These are phyloP conservation scores for Oncorhynchus keta DNA, from an alignment of 2,113 vertebrate genomes.

Conservation along the genomic window DNA sequence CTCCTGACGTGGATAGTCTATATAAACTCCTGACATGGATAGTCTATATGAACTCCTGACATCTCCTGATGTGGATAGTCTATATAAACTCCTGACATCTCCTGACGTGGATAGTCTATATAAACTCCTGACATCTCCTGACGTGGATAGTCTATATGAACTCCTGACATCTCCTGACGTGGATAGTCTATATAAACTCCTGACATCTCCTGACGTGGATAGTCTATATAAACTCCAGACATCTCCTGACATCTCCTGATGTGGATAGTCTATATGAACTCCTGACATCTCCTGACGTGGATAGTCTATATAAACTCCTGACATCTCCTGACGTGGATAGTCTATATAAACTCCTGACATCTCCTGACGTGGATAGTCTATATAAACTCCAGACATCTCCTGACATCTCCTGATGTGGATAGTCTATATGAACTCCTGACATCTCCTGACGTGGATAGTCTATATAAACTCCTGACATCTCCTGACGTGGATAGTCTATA, in stretches of 20 bases:
- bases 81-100: constrained; percentile 7
- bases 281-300: constrained; percentile 5
- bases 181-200: not conserved
- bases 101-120: not conserved
- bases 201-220: constrained; percentile 5
- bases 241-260: constrained; percentile 8
- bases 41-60: constrained; percentile 11
- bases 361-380: not conserved
- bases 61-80: constrained; percentile 1
- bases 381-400: constrained; percentile 8
- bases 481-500: not conserved
- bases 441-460: constrained; percentile 1
- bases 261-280: not conserved
- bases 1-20: not conserved
- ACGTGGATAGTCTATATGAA: not conserved
- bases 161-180: constrained; percentile 7
- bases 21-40: no score
- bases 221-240: constrained; percentile 3
- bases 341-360: constrained; percentile 6
- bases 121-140: constrained; percentile 10
- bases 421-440: constrained; percentile 3
- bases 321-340: constrained; percentile 5
- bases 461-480: constrained; percentile 7
- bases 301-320: constrained; percentile 3
- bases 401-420: not conserved